These are phyloP conservation scores for Zoroaster sp. DNA, from an alignment of 53 echinoderm and acorn worm genomes.

Conservation along the genomic window DNA sequence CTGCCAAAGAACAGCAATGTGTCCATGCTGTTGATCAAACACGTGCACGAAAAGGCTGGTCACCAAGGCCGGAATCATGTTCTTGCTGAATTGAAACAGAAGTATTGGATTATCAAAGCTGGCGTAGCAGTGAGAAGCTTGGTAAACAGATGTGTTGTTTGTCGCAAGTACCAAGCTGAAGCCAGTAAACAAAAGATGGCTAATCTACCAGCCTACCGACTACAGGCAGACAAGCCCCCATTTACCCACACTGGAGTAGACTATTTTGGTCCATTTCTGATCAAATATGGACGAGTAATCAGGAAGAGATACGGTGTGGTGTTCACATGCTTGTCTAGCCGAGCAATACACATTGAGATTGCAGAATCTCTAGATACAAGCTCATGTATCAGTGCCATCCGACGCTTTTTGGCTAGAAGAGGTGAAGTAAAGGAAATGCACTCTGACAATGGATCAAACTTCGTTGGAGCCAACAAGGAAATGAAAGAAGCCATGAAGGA, in stretches of 20 bases:
- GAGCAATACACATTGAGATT: constrained; percentile 50
- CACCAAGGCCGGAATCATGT: constrained; percentile 66
- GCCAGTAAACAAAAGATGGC: constrained; percentile 63
- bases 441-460: constrained; percentile 56
- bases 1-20: constrained; percentile 63
- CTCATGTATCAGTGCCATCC: constrained; percentile 55
- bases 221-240: constrained; percentile 50
- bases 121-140: constrained; percentile 8
- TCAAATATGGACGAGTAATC: constrained; percentile 22
- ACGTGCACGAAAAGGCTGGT: constrained; percentile 44
- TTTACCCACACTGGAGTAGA: constrained; percentile 65
- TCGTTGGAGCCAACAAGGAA: constrained; percentile 70
- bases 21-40: constrained; percentile 47
- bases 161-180: constrained; percentile 21
- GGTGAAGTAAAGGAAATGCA: too few relatives aligned
- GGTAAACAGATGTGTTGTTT: constrained; percentile 36
- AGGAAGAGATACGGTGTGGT: constrained; percentile 67
- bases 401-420: constrained; percentile 54
- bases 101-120: constrained; percentile 46
- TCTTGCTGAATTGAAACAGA: constrained; percentile 57
- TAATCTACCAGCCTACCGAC: constrained; percentile 55
- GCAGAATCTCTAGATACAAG: constrained; percentile 58
- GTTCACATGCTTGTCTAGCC: constrained; percentile 49
- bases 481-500: constrained; percentile 24
- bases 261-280: constrained; percentile 60